Conservation (phyloP, 2,888 invertebrate species). For the Metellina segmentata region DNA sequence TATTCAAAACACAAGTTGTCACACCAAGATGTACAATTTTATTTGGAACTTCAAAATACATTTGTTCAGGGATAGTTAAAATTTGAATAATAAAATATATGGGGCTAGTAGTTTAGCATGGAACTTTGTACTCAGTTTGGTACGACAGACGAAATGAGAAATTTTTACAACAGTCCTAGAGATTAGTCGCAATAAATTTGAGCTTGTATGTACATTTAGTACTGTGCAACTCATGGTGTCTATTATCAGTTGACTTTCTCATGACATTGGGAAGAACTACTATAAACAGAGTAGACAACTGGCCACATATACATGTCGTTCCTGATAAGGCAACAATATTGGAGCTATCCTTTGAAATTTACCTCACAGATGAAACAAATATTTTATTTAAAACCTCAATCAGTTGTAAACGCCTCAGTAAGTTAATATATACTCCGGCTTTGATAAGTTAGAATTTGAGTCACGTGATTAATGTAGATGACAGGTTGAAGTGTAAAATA, state of each 20-base stretch:
- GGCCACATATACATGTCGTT: conserved; percentile 30
- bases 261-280: conserved; percentile 32
- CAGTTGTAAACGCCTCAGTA: no score
- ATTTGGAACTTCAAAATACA: conserved; percentile 77
- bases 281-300: conserved; percentile 19
- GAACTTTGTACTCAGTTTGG: conserved; percentile 76
- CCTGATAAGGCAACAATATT: conserved; percentile 56
- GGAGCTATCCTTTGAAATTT: neutral
- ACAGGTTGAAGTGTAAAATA: no score
- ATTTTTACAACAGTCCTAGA: conserved; percentile 57
- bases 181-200: conserved; percentile 67
- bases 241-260: conserved; percentile 6
- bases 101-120: conserved; percentile 78
- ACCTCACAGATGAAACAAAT: no score
- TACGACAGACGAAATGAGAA: conserved; percentile 56
- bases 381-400: no score
- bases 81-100: conserved; percentile 79
- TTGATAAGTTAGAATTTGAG: no score
- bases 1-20: conserved; percentile 73
- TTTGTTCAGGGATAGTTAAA: conserved; percentile 77
- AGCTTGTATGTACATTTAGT: conserved; percentile 68
- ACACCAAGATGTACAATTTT: conserved; percentile 77
- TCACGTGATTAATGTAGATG: no score
- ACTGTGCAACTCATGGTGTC: neutral
- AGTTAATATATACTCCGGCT: no score